Evolutionary conservation across 2,797 vertebrate species (phyloP).

Genomic region (Characodon lateralis): DNA sequence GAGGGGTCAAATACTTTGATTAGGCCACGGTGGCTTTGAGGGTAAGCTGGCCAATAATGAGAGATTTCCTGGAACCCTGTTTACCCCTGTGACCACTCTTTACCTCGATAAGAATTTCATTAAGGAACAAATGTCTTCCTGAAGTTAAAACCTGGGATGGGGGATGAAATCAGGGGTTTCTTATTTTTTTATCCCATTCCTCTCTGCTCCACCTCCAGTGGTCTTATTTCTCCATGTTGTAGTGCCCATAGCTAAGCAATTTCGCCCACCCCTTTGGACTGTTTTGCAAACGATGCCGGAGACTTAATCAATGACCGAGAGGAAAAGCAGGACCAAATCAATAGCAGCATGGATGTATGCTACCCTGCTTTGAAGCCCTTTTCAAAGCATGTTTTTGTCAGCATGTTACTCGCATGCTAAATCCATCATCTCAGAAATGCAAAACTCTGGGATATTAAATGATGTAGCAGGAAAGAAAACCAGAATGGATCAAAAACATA

Average conservation of each 20-base stretch:
- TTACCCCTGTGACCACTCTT: conserved; percentile 64
- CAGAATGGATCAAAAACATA: conserved; percentile 47
- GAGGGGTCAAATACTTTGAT: conserved; percentile 79
- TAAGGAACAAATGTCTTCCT: conserved; percentile 68
- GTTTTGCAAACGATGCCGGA: conserved; percentile 75
- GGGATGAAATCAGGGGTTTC: conserved; percentile 23
- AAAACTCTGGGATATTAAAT: conserved; percentile 54
- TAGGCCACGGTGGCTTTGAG: conserved; percentile 60
- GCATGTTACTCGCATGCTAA: conserved; percentile 57
- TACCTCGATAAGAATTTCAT: conserved; percentile 74
- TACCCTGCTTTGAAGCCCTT: conserved; percentile 70
- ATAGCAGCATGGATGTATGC: conserved; percentile 74
- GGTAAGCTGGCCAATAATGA: conserved; percentile 58
- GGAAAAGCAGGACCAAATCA: conserved; percentile 77
- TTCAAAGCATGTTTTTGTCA: conserved; percentile 64
- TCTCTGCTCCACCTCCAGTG: conserved; percentile 53
- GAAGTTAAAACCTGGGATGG: conserved; percentile 28
- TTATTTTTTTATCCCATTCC: conserved; percentile 65
- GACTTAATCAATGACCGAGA: conserved; percentile 80
- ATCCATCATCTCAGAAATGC: conserved; percentile 58
- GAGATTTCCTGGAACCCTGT: conserved; percentile 55
- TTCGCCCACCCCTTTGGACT: conserved; percentile 58
- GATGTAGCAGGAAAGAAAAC: conserved; percentile 40
- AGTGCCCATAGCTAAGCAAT: conserved; percentile 68
- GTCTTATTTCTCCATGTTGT: conserved; percentile 58